phyloP scores from a whole-genome alignment of 1,140 invertebrate genomes.

The Drosophila nigrodunni region DNA sequence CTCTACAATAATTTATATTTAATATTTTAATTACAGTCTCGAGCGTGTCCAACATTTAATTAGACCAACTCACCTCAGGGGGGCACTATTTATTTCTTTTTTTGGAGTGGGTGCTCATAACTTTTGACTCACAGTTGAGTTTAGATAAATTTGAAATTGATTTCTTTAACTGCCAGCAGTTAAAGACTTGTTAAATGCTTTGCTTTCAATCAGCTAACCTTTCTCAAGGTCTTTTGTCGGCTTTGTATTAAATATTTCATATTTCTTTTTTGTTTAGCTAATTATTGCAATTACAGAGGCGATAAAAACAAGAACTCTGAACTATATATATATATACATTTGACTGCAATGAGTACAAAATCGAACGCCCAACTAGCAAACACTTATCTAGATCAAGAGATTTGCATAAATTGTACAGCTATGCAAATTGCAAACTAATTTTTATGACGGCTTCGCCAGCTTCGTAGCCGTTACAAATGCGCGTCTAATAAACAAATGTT shows the following conservation, averaged over 20 bases:
- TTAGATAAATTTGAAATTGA: constrained; percentile 20
- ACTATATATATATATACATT: neutral
- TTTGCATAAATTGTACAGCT: constrained; percentile 79
- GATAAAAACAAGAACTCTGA: constrained; percentile 62
- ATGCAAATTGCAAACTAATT: constrained; percentile 77
- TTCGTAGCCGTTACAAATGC: constrained; percentile 30
- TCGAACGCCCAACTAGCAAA: constrained; percentile 35
- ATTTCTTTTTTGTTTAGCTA: constrained; percentile 33
- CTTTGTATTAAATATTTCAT: neutral
- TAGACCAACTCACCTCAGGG: constrained; percentile 39
- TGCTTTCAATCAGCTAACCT: constrained; percentile 60
- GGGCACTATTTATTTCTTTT: neutral
- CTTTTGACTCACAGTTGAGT: neutral
- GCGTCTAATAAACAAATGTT: constrained; percentile 12
- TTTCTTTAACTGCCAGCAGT: constrained; percentile 13
- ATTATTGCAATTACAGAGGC: constrained; percentile 78
- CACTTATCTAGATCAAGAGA: constrained; percentile 65
- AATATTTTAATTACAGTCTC: constrained; percentile 75
- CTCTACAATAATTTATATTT: constrained; percentile 54
- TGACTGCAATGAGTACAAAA: neutral
- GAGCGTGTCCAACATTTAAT: constrained; percentile 56
- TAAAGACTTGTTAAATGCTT: constrained; percentile 26
- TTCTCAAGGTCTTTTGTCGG: constrained; percentile 52
- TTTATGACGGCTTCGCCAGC: constrained; percentile 70
- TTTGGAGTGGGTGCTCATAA: constrained; percentile 44